phyloP scores from a whole-genome alignment of 2,113 vertebrate genomes.

The Rattus norvegicus region GRCr8 NC_086020.1:196699501-196700000 shows the following conservation, averaged over 20 bases:
- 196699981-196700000: constrained; percentile 34
- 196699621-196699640: neutral
- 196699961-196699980: constrained; percentile 42
- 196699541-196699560: neutral
- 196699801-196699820: neutral
- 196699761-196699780: neutral
- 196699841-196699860: too few relatives aligned
- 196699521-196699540: neutral
- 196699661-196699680: neutral
- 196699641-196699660: neutral
- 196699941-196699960: neutral
- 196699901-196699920: too few relatives aligned
- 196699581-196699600: too few relatives aligned
- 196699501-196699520: neutral
- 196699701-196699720: neutral
- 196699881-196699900: too few relatives aligned
- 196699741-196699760: constrained; percentile 14
- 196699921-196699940: too few relatives aligned
- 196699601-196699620: neutral
- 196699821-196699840: too few relatives aligned
- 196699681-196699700: neutral
- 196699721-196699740: neutral
- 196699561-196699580: neutral
- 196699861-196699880: too few relatives aligned
- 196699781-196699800: constrained; percentile 28